Evolutionary conservation across 2,797 vertebrate genomes (phyloP).

Genomic region (Danio aesculapii): DNA sequence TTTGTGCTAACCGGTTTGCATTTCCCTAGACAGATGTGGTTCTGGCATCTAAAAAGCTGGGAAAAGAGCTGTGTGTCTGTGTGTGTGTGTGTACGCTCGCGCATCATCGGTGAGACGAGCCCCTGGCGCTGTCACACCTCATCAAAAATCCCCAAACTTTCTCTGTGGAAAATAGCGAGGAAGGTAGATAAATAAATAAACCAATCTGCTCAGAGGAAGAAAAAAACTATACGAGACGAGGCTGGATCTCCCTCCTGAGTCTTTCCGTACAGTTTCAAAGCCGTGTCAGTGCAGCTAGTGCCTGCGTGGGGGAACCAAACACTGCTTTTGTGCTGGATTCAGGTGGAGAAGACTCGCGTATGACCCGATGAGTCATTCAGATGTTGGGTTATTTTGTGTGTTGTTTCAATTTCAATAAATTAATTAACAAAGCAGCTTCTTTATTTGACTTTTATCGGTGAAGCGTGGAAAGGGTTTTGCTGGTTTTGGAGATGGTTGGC

Average conservation of each 20-base stretch:
- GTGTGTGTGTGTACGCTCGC: conserved; percentile 7
- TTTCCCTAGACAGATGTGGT: conserved; percentile 11
- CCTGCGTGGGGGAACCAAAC: conserved; percentile 35
- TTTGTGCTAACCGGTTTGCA: conserved; percentile 24
- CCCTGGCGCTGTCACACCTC: conserved; percentile 67
- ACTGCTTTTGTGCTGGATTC: conserved; percentile 67
- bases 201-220: conserved; percentile 38
- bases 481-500: no score
- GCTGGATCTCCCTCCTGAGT: conserved; percentile 67
- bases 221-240: conserved; percentile 60
- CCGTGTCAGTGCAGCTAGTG: conserved; percentile 54
- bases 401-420: no score
- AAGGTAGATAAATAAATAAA: conserved; percentile 68
- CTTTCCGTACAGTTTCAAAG: conserved; percentile 71
- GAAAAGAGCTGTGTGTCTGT: background rate
- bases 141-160: conserved; percentile 63
- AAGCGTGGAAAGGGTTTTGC: no score
- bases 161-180: conserved; percentile 50
- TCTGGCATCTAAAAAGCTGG: background rate
- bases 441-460: background rate
- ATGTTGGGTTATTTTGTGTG: no score
- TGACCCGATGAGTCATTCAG: conserved; percentile 71
- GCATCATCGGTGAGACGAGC: conserved; percentile 54
- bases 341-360: conserved; percentile 63
- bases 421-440: background rate